A percentile compares a stretch with the other conserved stretches of the same genome.
phyloP scores from a whole-genome alignment of 1,140 invertebrate genomes.

The Leptonema lineaticorne region DNA sequence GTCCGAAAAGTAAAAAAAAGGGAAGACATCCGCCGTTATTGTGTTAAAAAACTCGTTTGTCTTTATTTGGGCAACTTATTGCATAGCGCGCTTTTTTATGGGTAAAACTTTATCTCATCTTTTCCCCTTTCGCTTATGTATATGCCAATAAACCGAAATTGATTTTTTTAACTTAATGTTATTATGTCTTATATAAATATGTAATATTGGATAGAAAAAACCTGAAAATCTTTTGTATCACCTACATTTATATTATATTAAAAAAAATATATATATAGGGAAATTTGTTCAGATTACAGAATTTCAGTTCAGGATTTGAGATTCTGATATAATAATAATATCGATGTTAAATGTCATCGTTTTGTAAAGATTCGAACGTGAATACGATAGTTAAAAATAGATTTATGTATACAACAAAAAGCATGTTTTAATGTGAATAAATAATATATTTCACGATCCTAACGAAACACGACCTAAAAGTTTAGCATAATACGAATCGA shows the following conservation, averaged over 20 bases:
- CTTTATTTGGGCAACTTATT: conserved; percentile 16
- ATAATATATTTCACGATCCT: too few species aligned
- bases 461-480: too few species aligned
- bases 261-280: neutral
- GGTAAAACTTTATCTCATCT: conserved; percentile 14
- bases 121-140: conserved; percentile 13
- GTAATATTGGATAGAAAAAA: neutral
- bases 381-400: too few species aligned
- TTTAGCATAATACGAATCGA: too few species aligned
- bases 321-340: neutral
- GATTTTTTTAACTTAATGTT: conserved; percentile 14
- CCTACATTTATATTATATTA: neutral
- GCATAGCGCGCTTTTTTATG: conserved; percentile 9
- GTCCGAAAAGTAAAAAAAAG: too few species aligned
- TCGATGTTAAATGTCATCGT: too few species aligned
- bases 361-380: too few species aligned
- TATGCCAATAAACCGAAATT: conserved; percentile 16
- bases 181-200: neutral
- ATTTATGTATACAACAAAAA: too few species aligned
- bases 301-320: neutral
- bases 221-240: too few species aligned
- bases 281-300: neutral
- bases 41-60: conserved; percentile 16
- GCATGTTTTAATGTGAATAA: too few species aligned
- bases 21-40: conserved; percentile 10